These are phyloP conservation scores for Rhorus exstirpatorius DNA, from an alignment of 2,888 invertebrate genomes.

Conservation along the genomic window DNA sequence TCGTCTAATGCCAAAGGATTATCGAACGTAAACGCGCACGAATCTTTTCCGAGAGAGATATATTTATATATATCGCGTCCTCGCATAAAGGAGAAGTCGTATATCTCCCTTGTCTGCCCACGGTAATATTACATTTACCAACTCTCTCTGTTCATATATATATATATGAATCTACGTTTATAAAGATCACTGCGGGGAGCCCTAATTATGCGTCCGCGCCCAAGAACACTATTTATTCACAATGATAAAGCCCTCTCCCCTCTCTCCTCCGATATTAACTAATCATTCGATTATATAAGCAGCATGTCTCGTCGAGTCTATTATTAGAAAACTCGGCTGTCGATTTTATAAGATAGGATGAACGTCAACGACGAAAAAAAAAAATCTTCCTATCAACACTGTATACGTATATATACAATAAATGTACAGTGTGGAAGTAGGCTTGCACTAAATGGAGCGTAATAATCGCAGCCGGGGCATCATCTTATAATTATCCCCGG, in stretches of 20 bases:
- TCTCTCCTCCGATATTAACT: constrained; percentile 72
- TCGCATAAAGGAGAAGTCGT: constrained; percentile 57
- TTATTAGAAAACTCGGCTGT: constrained; percentile 33
- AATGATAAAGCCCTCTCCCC: constrained; percentile 46
- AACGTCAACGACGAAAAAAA: constrained; percentile 27
- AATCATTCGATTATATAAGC: constrained; percentile 69
- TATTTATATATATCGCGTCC: constrained; percentile 42
- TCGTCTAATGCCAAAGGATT: constrained; percentile 65
- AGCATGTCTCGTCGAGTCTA: constrained; percentile 20
- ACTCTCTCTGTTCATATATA: not conserved
- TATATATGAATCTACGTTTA: constrained; percentile 8
- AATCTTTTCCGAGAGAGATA: not conserved
- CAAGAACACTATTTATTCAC: constrained; percentile 70
- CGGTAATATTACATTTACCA: constrained; percentile 35
- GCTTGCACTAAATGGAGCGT: constrained; percentile 59
- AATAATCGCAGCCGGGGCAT: constrained; percentile 49
- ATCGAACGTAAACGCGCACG: constrained; percentile 54
- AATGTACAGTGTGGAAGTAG: constrained; percentile 47
- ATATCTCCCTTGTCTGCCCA: constrained; percentile 63
- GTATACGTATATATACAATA: constrained; percentile 46
- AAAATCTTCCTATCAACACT: constrained; percentile 8
- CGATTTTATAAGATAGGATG: constrained; percentile 21
- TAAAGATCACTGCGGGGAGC: constrained; percentile 40
- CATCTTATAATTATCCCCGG: constrained; percentile 58
- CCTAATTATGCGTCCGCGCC: constrained; percentile 71